Evolutionary conservation across 2,797 vertebrate genomes (phyloP), one percentile per base, ranked within the genome.

Genomic region (Hirundo rustica): DNA sequence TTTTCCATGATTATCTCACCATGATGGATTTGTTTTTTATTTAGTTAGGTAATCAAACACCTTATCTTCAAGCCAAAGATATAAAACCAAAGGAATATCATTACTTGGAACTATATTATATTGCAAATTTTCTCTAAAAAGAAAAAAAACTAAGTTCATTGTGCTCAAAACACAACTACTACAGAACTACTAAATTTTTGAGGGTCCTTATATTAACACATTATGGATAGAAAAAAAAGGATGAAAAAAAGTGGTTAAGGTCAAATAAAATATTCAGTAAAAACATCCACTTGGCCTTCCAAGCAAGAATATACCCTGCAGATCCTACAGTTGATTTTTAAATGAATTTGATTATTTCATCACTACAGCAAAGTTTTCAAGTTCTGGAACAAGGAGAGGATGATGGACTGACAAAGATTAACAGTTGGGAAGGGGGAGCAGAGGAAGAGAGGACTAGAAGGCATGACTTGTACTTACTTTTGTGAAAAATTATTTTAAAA

Each of bases 351-450:
- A n/a, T n/a, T 16, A 50, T 40, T 26, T 91, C 40, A 44, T 6
- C 72, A 64, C 65, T 36, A 57, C 48, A 77, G 23, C 27, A 57
- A 65, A 0, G 0, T 29, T 86, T 47, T 75, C n/a, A 72, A 81
- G 44, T 17, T 14, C 12, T 70, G 6, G 25, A 70, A n/a, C 17
- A 32, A 11, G 21, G 25, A 75, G 4, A 91, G 25, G 27, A 77
- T 1, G 2, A 6, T 40, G 29, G 9, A 62, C 48, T 58, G 36
- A 90, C 16, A 50, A 66, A 66, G 44, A 60, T 5, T 10, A 75
- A 55, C 15, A 51, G 27, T 0, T 22, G 26, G n/a, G 16, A 78
- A 71, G 4, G 7, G 7, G 5, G 5, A 75, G 23, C 13, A 13
- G 29, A 80, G 6, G n/a, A 67, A 76, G 22, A 54, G 71, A 34